Conservation (phyloP, 2,797 vertebrate genomes). For the Pagetopsis macropterus region DNA sequence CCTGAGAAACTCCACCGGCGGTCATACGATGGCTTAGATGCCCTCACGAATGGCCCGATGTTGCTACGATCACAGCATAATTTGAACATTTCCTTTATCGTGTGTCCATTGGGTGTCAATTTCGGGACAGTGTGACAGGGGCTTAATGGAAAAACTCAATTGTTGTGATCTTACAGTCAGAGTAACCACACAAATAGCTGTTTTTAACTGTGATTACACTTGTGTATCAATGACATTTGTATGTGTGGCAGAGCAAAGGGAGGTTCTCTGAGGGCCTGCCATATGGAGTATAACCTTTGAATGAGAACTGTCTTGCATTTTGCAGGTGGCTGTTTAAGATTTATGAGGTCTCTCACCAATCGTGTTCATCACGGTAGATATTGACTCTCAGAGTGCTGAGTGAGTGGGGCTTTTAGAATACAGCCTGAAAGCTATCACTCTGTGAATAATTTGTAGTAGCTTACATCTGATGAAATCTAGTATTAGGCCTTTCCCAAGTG, state of each 20-base stretch:
- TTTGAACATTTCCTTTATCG: too few species aligned
- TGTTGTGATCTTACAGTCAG: constrained; percentile 35
- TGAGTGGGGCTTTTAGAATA: constrained; percentile 35
- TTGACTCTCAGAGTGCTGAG: constrained; percentile 47
- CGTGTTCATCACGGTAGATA: constrained; percentile 54
- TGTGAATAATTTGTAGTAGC: constrained; percentile 45
- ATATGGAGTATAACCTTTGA: constrained; percentile 37
- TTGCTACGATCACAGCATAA: too few species aligned
- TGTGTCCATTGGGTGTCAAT: too few species aligned
- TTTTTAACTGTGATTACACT: constrained; percentile 49
- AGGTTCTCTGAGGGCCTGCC: constrained; percentile 17
- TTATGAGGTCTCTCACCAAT: constrained; percentile 51
- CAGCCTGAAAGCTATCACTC: constrained; percentile 41
- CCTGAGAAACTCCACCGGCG: too few species aligned
- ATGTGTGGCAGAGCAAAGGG: constrained; percentile 23
- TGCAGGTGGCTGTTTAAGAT: constrained; percentile 52
- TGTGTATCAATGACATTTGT: constrained; percentile 33
- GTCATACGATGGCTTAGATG: too few species aligned
- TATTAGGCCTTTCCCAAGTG: constrained; percentile 20
- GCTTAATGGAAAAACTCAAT: constrained; percentile 54
- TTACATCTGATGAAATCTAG: constrained; percentile 50
- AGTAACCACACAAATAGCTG: constrained; percentile 12
- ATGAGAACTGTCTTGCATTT: constrained; percentile 29
- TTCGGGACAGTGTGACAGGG: too few species aligned
- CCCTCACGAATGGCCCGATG: too few species aligned